Evolutionary conservation across 2,113 vertebrate genomes (phyloP).

Genomic region (Zosterops lateralis): DNA sequence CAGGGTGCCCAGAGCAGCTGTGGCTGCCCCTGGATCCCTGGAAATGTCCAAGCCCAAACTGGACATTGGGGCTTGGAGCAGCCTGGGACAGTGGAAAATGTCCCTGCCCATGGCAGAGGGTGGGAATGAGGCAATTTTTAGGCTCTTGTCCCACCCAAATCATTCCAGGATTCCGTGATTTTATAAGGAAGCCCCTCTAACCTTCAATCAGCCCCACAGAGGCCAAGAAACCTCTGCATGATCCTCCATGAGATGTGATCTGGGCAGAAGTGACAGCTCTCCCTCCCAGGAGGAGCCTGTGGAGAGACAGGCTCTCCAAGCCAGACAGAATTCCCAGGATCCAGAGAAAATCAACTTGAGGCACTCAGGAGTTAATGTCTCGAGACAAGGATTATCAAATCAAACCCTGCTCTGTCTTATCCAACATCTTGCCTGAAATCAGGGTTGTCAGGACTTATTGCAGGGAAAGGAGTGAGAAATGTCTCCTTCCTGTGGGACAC

Average conservation of each 20-base stretch:
- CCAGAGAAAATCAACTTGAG: background rate
- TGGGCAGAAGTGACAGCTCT: background rate
- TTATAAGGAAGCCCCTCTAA: background rate
- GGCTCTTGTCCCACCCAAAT: background rate
- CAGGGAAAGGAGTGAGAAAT: background rate
- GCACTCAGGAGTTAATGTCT: background rate
- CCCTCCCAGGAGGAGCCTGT: background rate
- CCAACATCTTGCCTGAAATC: background rate
- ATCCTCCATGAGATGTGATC: background rate
- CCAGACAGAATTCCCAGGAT: background rate
- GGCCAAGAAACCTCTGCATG: background rate
- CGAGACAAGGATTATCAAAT: background rate
- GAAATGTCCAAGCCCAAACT: fast-evolving
- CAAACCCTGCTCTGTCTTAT: background rate
- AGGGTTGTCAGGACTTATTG: background rate
- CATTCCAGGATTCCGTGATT: background rate
- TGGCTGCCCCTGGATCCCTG: background rate
- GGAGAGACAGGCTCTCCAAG: background rate
- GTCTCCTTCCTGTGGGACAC: background rate
- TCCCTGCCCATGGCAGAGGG: background rate
- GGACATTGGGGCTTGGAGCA: background rate
- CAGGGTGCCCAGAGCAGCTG: background rate
- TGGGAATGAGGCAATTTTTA: background rate
- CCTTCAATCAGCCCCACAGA: background rate
- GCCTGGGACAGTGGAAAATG: fast-evolving